Base-by-base conservation (phyloP, 2,888 invertebrate genomes). In the Zaprionus obscuricornis region DNA sequence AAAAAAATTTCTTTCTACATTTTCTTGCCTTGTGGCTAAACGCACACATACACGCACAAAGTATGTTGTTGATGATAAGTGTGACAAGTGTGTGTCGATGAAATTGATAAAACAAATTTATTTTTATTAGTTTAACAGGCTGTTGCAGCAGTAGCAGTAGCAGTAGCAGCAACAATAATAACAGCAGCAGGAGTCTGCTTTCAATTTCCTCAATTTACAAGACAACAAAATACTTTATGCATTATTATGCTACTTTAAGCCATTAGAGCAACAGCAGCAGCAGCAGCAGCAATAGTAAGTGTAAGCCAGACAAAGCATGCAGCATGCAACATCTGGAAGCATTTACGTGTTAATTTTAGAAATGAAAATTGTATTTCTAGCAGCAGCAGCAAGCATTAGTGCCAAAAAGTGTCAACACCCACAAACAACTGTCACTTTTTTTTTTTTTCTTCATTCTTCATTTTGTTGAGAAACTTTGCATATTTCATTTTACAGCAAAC, bases 311-410 rank as follows among this genome's bases (percentile, higher is more conserved):
- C 3, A n/a, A n/a, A 14, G 24, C 26, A 14, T 18, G 20, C 11
- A 46, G 26, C 7, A 33, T 26, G 16, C 34, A 58, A 65, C 81
- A 78, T 84, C 84, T 78, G 84, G 43, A 43, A 55, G 45, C 77
- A 70, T 73, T 78, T 70, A 76, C 63, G 77, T 79, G 69, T 83
- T 75, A 64, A 74, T 59, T 57, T 67, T 66, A 45, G 60, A 64
- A 65, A 34, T 70, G 73, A 49, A 63, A 70, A 66, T 50, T 55
- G 49, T 43, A 29, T 31, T 34, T 49, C 63, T n/a, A n/a, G n/a
- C n/a, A n/a, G n/a, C n/a, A n/a, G n/a, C n/a, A n/a, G n/a, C n/a
- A n/a, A n/a, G n/a, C 67, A 64, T 71, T 71, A 56, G 50, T 18
- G 26, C 26, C 43, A 17, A 20, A 42, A 56, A 49, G 22, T 49